Base-by-base conservation (phyloP, 2,797 vertebrate genomes). In the Neopelma chrysocephalum region DNA sequence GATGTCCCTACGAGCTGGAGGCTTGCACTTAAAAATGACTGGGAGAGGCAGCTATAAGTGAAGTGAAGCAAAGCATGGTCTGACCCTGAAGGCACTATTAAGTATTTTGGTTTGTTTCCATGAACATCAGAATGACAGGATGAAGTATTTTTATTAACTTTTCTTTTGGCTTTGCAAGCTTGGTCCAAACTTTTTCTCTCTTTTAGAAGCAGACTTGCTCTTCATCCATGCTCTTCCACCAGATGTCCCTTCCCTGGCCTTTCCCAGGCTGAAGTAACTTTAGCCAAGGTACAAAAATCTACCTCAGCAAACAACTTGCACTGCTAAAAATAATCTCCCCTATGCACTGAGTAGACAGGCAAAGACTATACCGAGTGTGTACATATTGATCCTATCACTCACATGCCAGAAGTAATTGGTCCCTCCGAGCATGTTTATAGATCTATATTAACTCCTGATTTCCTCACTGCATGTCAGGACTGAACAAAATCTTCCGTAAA, bases 121-220 rank as follows among this genome's bases (percentile, higher is more conserved):
- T 82, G 92, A 95, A 88, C 93, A 97, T 89, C 81, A 84, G 95
- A 96, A 93, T 88, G 93, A 92, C 94, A 96, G 60, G 40, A 94
- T 75, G 71, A 93, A 96, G 86, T 95, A 94, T 94, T 95, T 96
- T 97, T 94, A 96, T 96, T 97, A 96, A 96, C 89, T 75, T 53
- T 82, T 51, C 89, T 94, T 90, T 94, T 87, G 77, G 48, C 25
- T 89, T 83, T 82, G 26, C n/a, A 81, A 87, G 56, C 61, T 73
- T 57, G 10, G 50, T 82, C 89, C 32, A 84, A 87, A 80, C 57
- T 80, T 89, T 29, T 92, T 12, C 56, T 42, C 14, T 91, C 17
- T 82, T 84, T 54, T 22, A 77, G 53, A 56, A 70, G 40, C 19
- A 79, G 83, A 19, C n/a, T 92, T 78, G 7, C 3, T 91, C n/a